These are phyloP conservation scores for Phaedon cochleariae DNA, from an alignment of 2,888 invertebrate genomes.

Conservation along the genomic window DNA sequence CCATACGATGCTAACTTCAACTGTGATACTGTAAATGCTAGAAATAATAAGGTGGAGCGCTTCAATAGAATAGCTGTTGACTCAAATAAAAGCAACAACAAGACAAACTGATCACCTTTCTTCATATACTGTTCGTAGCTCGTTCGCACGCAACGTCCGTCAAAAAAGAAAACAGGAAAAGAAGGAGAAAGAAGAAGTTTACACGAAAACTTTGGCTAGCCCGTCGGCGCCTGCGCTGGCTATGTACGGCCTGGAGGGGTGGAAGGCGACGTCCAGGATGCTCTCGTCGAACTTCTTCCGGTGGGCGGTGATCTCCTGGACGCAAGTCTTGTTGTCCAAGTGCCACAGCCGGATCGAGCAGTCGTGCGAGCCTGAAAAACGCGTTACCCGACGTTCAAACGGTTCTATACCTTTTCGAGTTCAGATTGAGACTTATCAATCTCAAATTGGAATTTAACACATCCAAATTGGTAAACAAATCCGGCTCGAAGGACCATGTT, in stretches of 20 bases:
- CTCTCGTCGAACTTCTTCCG: conserved; percentile 99
- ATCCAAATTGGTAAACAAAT: too few species aligned
- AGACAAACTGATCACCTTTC: conserved; percentile 29
- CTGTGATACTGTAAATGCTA: too few species aligned
- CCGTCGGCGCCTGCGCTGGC: conserved; percentile 99
- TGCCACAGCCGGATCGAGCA: conserved; percentile 99
- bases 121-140: conserved; percentile 26
- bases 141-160: conserved; percentile 5
- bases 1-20: too few species aligned
- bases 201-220: conserved; percentile 98
- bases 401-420: too few species aligned
- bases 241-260: conserved; percentile 97
- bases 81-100: conserved; percentile 33
- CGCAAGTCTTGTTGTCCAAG: conserved; percentile 98
- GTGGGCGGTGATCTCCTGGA: conserved; percentile 99
- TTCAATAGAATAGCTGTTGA: too few species aligned
- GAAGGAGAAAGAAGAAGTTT: conserved; percentile 44
- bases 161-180: background rate
- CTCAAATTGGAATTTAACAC: too few species aligned
- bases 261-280: conserved; percentile 99
- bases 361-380: conserved; percentile 77
- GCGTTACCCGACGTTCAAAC: too few species aligned
- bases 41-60: too few species aligned
- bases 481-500: too few species aligned
- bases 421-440: too few species aligned